Evolutionary conservation across 2,888 invertebrate genomes (phyloP).

Genomic region (Nebria brevicollis): DNA sequence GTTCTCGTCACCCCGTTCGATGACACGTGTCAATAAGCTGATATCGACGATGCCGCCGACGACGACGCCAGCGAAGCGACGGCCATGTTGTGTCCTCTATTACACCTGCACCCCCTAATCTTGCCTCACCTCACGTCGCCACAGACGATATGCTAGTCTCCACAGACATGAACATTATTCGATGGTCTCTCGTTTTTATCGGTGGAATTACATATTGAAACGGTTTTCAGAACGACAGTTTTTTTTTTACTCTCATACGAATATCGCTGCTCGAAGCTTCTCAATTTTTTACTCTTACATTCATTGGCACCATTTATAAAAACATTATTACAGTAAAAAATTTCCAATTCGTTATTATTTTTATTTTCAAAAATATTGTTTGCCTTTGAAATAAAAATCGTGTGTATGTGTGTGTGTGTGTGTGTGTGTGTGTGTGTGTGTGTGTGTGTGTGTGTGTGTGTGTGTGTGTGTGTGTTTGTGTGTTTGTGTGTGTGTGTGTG

Average conservation of each 20-base stretch:
- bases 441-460: no score
- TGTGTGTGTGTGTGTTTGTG: no score
- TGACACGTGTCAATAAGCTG: slow-evolving; percentile 30
- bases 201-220: not conserved
- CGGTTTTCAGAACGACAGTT: not conserved
- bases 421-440: no score
- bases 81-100: slow-evolving; percentile 1
- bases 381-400: no score
- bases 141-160: not conserved
- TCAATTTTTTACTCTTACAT: not conserved
- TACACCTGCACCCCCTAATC: not conserved
- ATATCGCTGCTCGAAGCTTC: not conserved
- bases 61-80: not conserved
- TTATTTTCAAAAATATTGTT: no score
- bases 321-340: no score
- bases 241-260: not conserved
- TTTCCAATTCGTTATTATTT: no score
- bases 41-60: not conserved
- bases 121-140: not conserved
- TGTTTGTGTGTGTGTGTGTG: no score
- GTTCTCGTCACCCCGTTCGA: slow-evolving; percentile 19
- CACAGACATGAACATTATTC: slow-evolving; percentile 4
- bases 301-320: no score
- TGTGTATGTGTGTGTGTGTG: no score
- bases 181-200: not conserved